These are phyloP conservation scores for Hemibagrus wyckioides DNA, from an alignment of 2,113 vertebrate species.

Conservation along the genomic window DNA sequence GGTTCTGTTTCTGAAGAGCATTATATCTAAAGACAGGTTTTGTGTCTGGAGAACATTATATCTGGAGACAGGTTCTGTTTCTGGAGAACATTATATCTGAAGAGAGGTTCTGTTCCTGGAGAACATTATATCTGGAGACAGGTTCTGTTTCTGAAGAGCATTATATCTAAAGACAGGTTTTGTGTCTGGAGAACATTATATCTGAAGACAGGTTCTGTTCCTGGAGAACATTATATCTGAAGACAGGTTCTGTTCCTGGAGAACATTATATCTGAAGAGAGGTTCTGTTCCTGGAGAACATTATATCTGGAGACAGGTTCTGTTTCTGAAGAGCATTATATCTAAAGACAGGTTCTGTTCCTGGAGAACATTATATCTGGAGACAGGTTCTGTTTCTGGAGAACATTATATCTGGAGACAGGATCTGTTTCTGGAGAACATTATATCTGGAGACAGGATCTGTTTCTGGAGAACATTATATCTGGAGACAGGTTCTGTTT, in stretches of 20 bases:
- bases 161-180: too few relatives aligned
- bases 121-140: background rate
- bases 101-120: background rate
- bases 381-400: background rate
- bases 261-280: background rate
- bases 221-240: background rate
- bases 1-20: background rate
- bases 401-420: background rate
- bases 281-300: background rate
- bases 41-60: background rate
- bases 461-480: background rate
- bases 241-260: background rate
- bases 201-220: background rate
- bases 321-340: background rate
- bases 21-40: background rate
- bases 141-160: background rate
- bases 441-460: background rate
- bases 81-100: background rate
- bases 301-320: background rate
- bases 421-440: background rate
- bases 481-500: background rate
- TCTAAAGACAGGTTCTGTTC: background rate
- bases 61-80: background rate
- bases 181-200: background rate
- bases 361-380: background rate